Conservation (phyloP, 2,113 vertebrate species). For the Sinocyclocheilus rhinocerous region DNA sequence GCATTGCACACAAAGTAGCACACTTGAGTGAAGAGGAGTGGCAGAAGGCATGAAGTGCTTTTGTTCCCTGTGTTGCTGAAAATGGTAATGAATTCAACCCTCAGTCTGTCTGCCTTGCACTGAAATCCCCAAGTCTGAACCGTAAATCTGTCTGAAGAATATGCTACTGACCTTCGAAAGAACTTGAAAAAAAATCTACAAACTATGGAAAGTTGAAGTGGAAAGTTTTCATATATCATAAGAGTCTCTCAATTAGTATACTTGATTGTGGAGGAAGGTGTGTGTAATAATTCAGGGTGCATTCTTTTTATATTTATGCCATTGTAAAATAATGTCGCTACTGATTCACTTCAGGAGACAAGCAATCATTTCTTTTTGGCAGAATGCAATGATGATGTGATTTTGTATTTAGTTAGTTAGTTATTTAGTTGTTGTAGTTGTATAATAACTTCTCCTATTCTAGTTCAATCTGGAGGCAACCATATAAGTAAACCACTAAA, state of each 20-base stretch:
- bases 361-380: not conserved
- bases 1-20: not conserved
- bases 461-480: not conserved
- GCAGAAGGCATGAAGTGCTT: not conserved
- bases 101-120: not conserved
- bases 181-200: not conserved
- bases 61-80: not conserved
- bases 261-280: not conserved
- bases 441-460: not conserved
- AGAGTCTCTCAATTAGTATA: not conserved
- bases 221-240: not conserved
- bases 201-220: not conserved
- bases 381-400: not conserved
- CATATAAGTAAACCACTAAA: too few species aligned
- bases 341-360: not conserved
- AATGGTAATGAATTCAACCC: conserved; percentile 2
- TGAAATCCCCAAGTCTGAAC: not conserved
- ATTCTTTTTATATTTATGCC: not conserved
- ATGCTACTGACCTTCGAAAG: not conserved
- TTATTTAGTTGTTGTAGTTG: too few species aligned
- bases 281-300: not conserved
- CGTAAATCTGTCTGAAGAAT: not conserved
- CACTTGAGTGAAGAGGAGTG: not conserved
- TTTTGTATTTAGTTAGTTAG: not conserved
- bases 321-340: not conserved